Conservation (phyloP, 2,113 vertebrate genomes). For the Pseudolaguvia tuberculata region DNA sequence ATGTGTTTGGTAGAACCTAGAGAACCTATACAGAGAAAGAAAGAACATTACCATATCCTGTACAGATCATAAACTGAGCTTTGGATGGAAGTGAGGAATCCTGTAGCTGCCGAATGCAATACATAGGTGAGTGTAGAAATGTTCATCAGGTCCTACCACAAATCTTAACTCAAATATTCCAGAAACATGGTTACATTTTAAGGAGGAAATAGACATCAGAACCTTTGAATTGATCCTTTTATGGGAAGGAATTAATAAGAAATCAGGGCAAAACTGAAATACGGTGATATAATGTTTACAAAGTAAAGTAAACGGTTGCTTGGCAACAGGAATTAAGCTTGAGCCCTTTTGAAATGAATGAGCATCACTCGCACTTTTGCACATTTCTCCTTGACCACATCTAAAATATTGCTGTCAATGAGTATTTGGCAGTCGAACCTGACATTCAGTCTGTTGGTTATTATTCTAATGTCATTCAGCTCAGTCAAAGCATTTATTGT, state of each 20-base stretch:
- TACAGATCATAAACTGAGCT: not conserved
- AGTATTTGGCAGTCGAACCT: slow-evolving; percentile 21
- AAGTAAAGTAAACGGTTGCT: slow-evolving; percentile 33
- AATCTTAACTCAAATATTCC: not conserved
- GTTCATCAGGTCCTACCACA: not conserved
- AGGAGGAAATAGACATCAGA: not conserved
- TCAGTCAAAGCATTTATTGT: not conserved
- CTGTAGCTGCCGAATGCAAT: not conserved
- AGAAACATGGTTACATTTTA: no score
- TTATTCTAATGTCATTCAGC: not conserved
- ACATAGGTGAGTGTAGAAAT: not conserved
- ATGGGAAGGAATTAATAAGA: slow-evolving; percentile 20
- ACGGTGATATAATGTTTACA: slow-evolving; percentile 18
- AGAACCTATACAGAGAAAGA: not conserved
- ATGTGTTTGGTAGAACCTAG: not conserved
- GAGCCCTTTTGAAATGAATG: slow-evolving; percentile 41
- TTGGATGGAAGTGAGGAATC: not conserved
- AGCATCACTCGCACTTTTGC: slow-evolving; percentile 28
- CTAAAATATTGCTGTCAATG: slow-evolving; percentile 31
- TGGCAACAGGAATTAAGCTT: slow-evolving; percentile 49
- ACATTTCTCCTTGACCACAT: slow-evolving; percentile 38
- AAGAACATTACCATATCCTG: not conserved
- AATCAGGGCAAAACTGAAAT: not conserved
- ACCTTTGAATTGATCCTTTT: slow-evolving; percentile 18
- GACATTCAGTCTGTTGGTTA: slow-evolving; percentile 27